phyloP scores from a whole-genome alignment of 2,113 vertebrate species.

The Tiliqua scincoides region DNA sequence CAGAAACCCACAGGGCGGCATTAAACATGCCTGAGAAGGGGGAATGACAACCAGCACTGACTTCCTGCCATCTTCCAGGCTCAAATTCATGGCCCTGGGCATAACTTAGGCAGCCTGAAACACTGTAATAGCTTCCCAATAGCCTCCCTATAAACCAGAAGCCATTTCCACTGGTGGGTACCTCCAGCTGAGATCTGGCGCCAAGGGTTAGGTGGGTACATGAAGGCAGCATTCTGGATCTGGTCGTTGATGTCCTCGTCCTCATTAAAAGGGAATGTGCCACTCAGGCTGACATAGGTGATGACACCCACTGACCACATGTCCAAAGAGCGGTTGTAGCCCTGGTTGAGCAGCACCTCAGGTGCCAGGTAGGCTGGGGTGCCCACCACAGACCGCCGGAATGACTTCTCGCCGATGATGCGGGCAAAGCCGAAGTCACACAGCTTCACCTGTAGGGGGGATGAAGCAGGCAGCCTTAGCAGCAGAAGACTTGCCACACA shows the following conservation, averaged over 20 bases:
- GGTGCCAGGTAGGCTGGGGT: constrained; percentile 91
- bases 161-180: constrained; percentile 36
- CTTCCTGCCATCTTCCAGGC: not conserved
- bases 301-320: constrained; percentile 97
- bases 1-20: not conserved
- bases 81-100: not conserved
- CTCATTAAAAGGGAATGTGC: constrained; percentile 93
- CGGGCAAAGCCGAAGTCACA: constrained; percentile 94
- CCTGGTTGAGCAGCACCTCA: constrained; percentile 90
- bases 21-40: not conserved
- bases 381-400: constrained; percentile 92
- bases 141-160: fast-evolving
- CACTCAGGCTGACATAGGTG: constrained; percentile 93
- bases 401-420: constrained; percentile 93
- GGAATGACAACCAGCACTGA: not conserved
- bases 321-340: constrained; percentile 92
- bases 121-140: no score
- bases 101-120: not conserved
- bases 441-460: constrained; percentile 82
- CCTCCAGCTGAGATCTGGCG: constrained; percentile 87
- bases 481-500: no score
- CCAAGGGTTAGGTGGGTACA: constrained; percentile 93
- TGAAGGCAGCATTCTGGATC: constrained; percentile 94
- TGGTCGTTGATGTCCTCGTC: constrained; percentile 94
- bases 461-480: fast-evolving